Evolutionary conservation across 2,797 vertebrate genomes (phyloP), one percentile per base, ranked within the genome.

Genomic region (Echeneis naucrates): DNA sequence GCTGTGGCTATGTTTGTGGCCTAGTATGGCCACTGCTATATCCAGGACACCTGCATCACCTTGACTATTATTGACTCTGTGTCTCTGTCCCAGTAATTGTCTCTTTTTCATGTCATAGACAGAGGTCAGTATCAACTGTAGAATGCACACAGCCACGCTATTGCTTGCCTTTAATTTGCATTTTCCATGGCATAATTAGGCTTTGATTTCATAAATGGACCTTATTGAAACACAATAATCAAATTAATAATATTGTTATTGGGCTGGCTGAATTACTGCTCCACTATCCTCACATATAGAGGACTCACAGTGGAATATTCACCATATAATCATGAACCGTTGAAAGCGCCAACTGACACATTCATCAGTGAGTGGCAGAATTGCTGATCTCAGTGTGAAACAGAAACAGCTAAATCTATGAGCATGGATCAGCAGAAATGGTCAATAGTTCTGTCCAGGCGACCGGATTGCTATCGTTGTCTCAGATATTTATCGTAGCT

Each of bases 321-420:
- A 65, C 64, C 51, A 74, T 72, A 85, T 77, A 82, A 86, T 85
- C 73, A 81, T 73, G 54, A 79, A 68, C 45, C 69, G 88, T 85
- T 88, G 84, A 88, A 80, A 52, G 78, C 85, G 85, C 79, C 82
- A 87, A 80, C 54, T 62, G 75, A 86, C 82, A 83, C 82, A 80
- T 89, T 77, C 72, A 86, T 90, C 88, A 88, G 76, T 68, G 53
- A 88, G 84, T 68, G 85, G 85, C 89, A 89, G 87, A 86, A 88
- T 35, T 83, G 88, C 85, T 92, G 91, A 92, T 91, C 80, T 81
- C 75, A 89, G 83, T 82, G 82, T 76, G 84, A 84, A 84, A 75
- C 84, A 40, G 81, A 87, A 78, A 75, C 73, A 50, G 68, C 84
- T 85, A 84, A 89, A 92, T 90, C 86, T 87, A 86, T 91, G 81